Evolutionary conservation across 2,113 vertebrate species (phyloP), one percentile per base, ranked within the genome.

Genomic region (Hippocampus abdominalis): DNA sequence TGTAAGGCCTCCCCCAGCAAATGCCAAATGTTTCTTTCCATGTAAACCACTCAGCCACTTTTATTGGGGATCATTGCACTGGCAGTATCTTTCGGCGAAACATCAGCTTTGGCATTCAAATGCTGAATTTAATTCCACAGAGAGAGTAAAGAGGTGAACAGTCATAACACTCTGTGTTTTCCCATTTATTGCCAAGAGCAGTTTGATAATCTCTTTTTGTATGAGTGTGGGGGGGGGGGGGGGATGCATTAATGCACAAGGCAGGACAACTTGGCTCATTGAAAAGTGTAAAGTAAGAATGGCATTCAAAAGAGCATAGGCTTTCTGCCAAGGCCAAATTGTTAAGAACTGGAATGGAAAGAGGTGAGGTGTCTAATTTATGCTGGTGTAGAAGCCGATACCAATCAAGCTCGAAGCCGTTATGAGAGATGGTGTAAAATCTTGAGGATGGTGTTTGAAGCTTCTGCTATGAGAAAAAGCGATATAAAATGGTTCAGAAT

Each of bases 261-360:
- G 83, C 79, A 88, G 87, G 88, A 89, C 86, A 90, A 79, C 76
- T 76, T 32, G 16, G 72, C 80, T 87, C 46, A 84, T 88, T 90
- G 87, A 64, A 89, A 88, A 90, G 89, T 3, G 15, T 60, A 32
- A 36, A 18, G 15, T 20, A 32, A 60, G 27, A 16, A 32, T 20
- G 15, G 57, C 27, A 60, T 3, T 32, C 57, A 60, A 60, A 16
- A 60, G 15, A 60, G 8, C 57, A n/a, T 1, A 32, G 16, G 18
- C 6, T 57, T 36, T 57, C 57, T 32, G 29, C 56, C 25, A 59
- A 27, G 15, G 56, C 27, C 16, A 60, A 32, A 60, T 15, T 60
- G 21, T 60, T 15, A 36, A 59, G 4, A 59, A 60, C 27, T 60
- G 27, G 1, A 32, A 9, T 54, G 21, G 51, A n/a, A n/a, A 54